These are phyloP conservation scores for Catamblyrhynchus diadema DNA, from an alignment of 2,797 vertebrate species.

Conservation along the genomic window DNA sequence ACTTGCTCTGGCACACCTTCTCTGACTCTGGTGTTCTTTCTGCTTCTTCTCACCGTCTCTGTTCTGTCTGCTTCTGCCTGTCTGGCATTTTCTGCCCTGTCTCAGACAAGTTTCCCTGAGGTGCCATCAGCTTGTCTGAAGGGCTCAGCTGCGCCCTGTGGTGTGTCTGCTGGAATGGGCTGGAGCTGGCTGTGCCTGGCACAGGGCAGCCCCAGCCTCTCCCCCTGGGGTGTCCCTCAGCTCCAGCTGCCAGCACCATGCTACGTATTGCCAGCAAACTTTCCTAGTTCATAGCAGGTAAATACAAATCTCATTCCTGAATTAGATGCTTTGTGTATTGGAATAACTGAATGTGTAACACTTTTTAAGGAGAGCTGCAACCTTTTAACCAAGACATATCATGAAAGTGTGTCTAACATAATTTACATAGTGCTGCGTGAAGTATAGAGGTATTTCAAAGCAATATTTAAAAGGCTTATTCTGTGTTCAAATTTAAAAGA, in stretches of 20 bases:
- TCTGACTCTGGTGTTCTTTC: neutral
- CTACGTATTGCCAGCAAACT: fast-evolving
- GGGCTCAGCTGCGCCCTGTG: fast-evolving
- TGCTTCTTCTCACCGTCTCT: neutral
- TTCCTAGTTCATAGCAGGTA: neutral
- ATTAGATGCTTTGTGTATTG: neutral
- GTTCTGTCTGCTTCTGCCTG: neutral
- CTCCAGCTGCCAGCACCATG: neutral
- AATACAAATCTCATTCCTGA: neutral
- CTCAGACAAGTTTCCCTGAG: neutral
- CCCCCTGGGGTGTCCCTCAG: fast-evolving
- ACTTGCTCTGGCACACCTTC: neutral
- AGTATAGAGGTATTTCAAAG: neutral
- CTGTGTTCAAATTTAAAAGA: neutral
- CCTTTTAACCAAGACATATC: neutral
- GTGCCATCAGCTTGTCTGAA: neutral
- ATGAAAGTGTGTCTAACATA: neutral
- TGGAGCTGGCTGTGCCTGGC: fast-evolving
- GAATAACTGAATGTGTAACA: neutral
- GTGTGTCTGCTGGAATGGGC: too few relatives aligned
- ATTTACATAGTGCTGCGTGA: neutral
- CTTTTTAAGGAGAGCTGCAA: neutral
- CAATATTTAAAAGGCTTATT: neutral
- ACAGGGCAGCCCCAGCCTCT: fast-evolving
- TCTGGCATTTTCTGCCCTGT: neutral